phyloP scores from a whole-genome alignment of 2,888 invertebrate species.

The Villa cingulata region DNA sequence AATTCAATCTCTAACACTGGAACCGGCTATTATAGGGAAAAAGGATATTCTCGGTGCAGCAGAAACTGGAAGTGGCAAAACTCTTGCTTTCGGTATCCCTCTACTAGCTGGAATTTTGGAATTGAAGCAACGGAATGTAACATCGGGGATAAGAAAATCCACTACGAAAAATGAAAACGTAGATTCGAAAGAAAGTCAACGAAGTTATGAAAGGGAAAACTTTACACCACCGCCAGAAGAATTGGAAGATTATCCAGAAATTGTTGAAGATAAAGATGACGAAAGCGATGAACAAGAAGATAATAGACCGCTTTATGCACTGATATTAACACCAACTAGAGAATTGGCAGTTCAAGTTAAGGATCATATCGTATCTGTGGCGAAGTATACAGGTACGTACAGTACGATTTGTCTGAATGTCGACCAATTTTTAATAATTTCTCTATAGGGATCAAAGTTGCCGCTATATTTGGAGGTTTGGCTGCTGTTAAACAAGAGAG shows the following conservation, averaged over 20 bases:
- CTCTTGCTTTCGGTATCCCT: conserved; percentile 93
- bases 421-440: neutral
- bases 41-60: conserved; percentile 96
- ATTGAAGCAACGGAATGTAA: conserved; percentile 39
- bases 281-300: conserved; percentile 13
- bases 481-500: conserved; percentile 88
- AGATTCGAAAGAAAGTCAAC: conserved; percentile 28
- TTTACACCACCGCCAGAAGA: conserved; percentile 35
- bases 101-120: conserved; percentile 74
- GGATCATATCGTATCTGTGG: conserved; percentile 64
- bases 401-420: conserved; percentile 25
- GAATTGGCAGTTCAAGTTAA: conserved; percentile 92
- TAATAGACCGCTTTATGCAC: conserved; percentile 49
- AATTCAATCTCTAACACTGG: conserved; percentile 71
- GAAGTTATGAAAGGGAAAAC: conserved; percentile 27
- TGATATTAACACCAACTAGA: conserved; percentile 89
- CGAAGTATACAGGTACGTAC: conserved; percentile 54
- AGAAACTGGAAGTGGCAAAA: conserved; percentile 98
- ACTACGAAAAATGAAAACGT: conserved; percentile 1
- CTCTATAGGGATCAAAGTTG: conserved; percentile 44
- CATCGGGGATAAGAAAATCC: conserved; percentile 26
- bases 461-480: conserved; percentile 87
- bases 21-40: conserved; percentile 69
- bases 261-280: conserved; percentile 16
- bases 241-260: conserved; percentile 17